Base-by-base conservation (phyloP, 2,113 vertebrate genomes). In the Aix galericulata region DNA sequence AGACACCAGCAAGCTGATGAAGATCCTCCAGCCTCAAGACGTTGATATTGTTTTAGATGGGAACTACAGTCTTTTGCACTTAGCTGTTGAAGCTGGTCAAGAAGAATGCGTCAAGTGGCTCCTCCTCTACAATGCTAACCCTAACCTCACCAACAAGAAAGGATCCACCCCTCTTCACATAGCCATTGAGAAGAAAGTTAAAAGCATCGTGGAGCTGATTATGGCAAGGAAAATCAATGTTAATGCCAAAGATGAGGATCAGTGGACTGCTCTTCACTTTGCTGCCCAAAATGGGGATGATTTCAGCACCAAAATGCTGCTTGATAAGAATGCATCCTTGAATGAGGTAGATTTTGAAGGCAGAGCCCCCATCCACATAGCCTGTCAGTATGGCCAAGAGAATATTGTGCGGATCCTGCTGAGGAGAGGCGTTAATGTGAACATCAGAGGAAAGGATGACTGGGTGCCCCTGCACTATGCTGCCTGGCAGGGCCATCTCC, bases 1-100 rank as follows among this genome's bases (percentile, higher is more conserved):
- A 94, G 99, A 99, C 93, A 99, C 98, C 1, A 97, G 98, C 91
- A 99, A 99, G 97, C 97, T 99, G 82, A 99, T 99, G 99, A 99
- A 99, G 98, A 99, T 99, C 94, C 98, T 99, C 48, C 99, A 99
- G 97, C 99, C 99, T n/a, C 99, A 99, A 97, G 99, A 99, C 40
- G 99, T 99, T 13, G 99, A 99, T 89, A 98, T 99, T 87, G 97
- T 98, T 17, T 97, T 99, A 21, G 99, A 99, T 2, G 98, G 98
- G 17, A 98, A 98, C 6, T 98, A 96, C 71, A 98, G 98, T 75
- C 98, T 99, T 40, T 98, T 99, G 77, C 99, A 99, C 94, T 97
- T 99, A 76, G 99, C 99, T 8, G 98, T 99, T 80, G 97, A 97
- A 69, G 95, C 98, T 17, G 98, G 97, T 76, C 99, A 99, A n/a